Percentiles rank a stretch among this genome's conserved stretches.
These are phyloP conservation scores for Suillia variegata DNA, from an alignment of 2,888 invertebrate species.

Conservation along the genomic window DNA sequence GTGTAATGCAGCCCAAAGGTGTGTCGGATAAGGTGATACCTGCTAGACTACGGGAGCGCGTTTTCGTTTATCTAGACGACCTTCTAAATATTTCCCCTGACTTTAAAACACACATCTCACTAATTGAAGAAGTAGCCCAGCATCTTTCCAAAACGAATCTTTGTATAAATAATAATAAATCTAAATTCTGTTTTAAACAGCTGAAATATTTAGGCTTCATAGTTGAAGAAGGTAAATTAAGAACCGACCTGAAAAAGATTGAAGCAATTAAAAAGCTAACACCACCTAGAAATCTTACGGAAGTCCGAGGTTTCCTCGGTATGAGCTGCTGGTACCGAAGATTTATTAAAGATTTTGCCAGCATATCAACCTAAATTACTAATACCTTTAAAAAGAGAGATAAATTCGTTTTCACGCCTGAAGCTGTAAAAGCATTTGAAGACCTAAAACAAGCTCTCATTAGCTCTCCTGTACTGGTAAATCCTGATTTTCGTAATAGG, in stretches of 20 bases:
- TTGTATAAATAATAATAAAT: conserved; percentile 17
- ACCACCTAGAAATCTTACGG: conserved; percentile 3
- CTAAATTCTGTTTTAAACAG: conserved; percentile 12
- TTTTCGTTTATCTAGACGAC: conserved; percentile 18
- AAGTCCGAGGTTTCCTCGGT: conserved; percentile 12
- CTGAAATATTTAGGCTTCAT: conserved; percentile 18
- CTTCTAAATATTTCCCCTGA: conserved; percentile 7
- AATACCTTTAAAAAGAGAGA: background rate
- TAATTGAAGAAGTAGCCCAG: conserved; percentile 6
- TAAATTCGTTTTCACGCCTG: too few relatives aligned
- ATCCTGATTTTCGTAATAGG: too few relatives aligned
- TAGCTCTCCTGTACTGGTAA: too few relatives aligned
- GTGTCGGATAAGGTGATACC: conserved; percentile 22
- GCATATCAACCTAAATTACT: background rate
- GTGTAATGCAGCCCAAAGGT: conserved; percentile 18
- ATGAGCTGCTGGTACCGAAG: conserved; percentile 15
- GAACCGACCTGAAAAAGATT: background rate
- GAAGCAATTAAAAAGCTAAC: background rate
- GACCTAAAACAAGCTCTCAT: too few relatives aligned
- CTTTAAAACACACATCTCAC: background rate
- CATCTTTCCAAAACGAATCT: conserved; percentile 6
- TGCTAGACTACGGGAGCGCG: conserved; percentile 8
- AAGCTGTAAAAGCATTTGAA: too few relatives aligned
- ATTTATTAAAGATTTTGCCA: conserved; percentile 9
- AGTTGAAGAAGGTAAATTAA: conserved; percentile 7